A percentile compares a stretch with the other conserved stretches of the same genome.
These are phyloP conservation scores for Eupleurogrammus muticus DNA, from an alignment of 2,797 vertebrate genomes.

Conservation along the genomic window DNA sequence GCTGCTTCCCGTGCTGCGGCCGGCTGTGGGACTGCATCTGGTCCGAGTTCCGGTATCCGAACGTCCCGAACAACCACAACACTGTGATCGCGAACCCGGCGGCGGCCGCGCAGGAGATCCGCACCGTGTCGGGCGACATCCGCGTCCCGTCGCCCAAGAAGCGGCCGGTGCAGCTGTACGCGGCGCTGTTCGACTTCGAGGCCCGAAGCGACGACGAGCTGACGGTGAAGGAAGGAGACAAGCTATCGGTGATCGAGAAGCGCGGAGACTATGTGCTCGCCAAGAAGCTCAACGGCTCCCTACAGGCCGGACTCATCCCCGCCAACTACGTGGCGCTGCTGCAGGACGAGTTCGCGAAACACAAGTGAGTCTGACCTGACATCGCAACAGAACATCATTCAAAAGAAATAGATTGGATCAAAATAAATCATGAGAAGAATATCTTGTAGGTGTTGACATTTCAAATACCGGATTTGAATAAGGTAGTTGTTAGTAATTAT, in stretches of 20 bases:
- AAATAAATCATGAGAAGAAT: no score
- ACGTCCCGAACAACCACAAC: constrained; percentile 43
- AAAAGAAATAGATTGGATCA: no score
- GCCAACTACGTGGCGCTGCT: constrained; percentile 87
- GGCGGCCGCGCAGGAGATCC: constrained; percentile 65
- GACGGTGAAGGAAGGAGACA: constrained; percentile 88
- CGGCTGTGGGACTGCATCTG: constrained; percentile 91
- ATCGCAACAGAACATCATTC: no score
- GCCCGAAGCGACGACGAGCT: constrained; percentile 89
- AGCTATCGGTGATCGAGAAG: constrained; percentile 89
- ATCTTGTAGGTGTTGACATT: no score
- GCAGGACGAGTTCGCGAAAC: constrained; percentile 85
- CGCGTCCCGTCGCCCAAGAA: constrained; percentile 73
- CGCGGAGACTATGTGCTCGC: constrained; percentile 89
- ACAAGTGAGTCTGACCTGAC: constrained; percentile 85
- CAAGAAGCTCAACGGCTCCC: constrained; percentile 86
- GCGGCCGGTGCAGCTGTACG: constrained; percentile 83
- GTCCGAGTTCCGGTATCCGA: constrained; percentile 78
- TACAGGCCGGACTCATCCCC: constrained; percentile 88
- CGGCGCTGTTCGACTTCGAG: constrained; percentile 88
- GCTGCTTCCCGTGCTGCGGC: constrained; percentile 85
- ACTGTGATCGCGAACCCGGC: constrained; percentile 66
- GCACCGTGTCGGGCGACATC: constrained; percentile 81
- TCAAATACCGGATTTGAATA: no score
- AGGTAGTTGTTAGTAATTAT: no score